phyloP scores from a whole-genome alignment of 2,113 vertebrate genomes.

The Sprattus sprattus region DNA sequence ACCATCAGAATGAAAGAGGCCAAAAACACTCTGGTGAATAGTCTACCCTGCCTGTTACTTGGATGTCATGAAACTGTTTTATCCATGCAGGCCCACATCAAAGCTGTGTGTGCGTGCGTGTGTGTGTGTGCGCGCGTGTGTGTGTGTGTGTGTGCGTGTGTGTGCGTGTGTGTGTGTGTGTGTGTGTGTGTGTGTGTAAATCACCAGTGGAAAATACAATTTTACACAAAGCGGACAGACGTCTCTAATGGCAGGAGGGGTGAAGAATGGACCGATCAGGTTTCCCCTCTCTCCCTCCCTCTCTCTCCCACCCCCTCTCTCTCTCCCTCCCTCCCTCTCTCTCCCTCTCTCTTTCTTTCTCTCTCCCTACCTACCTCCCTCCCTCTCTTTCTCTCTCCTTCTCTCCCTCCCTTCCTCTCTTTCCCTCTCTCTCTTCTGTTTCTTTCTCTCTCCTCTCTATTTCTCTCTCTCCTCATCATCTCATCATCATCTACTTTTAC shows the following conservation, averaged over 20 bases:
- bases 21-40: no score
- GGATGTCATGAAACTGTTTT: no score
- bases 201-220: slow-evolving; percentile 2
- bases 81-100: background rate
- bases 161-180: slow-evolving; percentile 4
- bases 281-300: background rate
- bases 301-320: background rate
- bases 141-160: background rate
- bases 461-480: background rate
- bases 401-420: background rate
- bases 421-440: background rate
- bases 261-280: background rate
- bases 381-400: background rate
- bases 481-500: slow-evolving; percentile 1
- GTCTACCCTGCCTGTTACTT: no score
- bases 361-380: background rate
- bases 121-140: slow-evolving; percentile 2
- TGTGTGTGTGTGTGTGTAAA: slow-evolving; percentile 17
- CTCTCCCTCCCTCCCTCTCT: background rate
- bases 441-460: background rate
- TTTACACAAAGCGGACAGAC: slow-evolving; percentile 11
- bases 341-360: background rate
- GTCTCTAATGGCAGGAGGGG: slow-evolving; percentile 4
- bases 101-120: slow-evolving; percentile 6
- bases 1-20: background rate